Conservation (phyloP, 2,888 invertebrate genomes). For the Hanleya hanleyi region DNA sequence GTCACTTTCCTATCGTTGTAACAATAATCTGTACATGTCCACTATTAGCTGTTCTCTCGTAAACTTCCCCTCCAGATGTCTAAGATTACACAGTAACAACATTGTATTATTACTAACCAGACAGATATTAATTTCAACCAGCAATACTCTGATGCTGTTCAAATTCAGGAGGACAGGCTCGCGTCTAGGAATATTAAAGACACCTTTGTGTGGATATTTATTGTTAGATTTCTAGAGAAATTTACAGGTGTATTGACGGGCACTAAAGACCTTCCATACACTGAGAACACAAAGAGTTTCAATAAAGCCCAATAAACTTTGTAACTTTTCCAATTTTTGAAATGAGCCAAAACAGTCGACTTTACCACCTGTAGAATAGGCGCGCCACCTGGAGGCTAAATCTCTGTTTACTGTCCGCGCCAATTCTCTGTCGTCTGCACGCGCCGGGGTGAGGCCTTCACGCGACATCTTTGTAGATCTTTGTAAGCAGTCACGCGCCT, state of each 20-base stretch:
- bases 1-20: too few species aligned
- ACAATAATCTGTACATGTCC: too few species aligned
- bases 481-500: neutral
- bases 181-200: too few species aligned
- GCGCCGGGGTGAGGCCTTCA: neutral
- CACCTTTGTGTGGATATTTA: too few species aligned
- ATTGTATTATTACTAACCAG: too few species aligned
- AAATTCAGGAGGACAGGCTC: too few species aligned
- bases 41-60: too few species aligned
- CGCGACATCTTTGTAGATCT: neutral
- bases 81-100: too few species aligned
- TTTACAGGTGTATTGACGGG: neutral
- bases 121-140: too few species aligned
- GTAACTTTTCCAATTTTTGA: slow-evolving; percentile 5
- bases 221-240: too few species aligned
- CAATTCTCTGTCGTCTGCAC: neutral
- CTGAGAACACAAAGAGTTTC: neutral
- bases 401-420: neutral
- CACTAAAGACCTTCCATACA: neutral
- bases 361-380: neutral
- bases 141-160: too few species aligned
- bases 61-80: too few species aligned
- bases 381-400: neutral
- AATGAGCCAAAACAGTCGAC: neutral
- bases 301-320: neutral